Evolutionary conservation across 1,140 invertebrate genomes (phyloP).

Genomic region (Zeugodacus cucurbitae): DNA sequence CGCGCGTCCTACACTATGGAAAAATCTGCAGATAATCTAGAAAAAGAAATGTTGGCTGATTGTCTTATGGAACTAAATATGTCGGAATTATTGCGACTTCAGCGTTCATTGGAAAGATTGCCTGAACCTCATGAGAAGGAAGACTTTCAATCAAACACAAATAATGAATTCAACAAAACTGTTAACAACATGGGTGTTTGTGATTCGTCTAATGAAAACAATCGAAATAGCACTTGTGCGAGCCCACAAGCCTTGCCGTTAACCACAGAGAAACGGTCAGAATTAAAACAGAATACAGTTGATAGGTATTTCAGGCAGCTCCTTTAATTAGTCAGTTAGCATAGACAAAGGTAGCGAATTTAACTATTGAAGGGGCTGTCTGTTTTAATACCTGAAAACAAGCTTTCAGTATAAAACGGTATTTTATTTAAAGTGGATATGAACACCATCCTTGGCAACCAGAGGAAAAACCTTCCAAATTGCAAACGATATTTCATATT

Average conservation of each 20-base stretch:
- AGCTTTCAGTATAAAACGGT: neutral
- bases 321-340: too few relatives aligned
- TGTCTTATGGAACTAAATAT: neutral
- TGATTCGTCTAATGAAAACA: neutral
- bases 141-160: neutral
- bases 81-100: constrained; percentile 11
- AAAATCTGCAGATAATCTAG: neutral
- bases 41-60: neutral
- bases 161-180: neutral
- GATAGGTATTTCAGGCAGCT: too few relatives aligned
- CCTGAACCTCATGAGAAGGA: neutral
- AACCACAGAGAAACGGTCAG: constrained; percentile 40
- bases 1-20: neutral
- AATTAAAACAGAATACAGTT: neutral
- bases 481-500: constrained; percentile 77
- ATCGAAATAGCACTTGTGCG: neutral
- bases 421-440: neutral
- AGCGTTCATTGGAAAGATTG: neutral
- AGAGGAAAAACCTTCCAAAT: constrained; percentile 69
- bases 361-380: too few relatives aligned
- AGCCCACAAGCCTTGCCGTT: constrained; percentile 41
- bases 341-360: too few relatives aligned
- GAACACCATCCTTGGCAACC: constrained; percentile 44
- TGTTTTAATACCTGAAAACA: neutral
- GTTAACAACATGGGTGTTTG: neutral